Base-by-base conservation (phyloP, 2,888 invertebrate species). In the Troides aeacus region DNA sequence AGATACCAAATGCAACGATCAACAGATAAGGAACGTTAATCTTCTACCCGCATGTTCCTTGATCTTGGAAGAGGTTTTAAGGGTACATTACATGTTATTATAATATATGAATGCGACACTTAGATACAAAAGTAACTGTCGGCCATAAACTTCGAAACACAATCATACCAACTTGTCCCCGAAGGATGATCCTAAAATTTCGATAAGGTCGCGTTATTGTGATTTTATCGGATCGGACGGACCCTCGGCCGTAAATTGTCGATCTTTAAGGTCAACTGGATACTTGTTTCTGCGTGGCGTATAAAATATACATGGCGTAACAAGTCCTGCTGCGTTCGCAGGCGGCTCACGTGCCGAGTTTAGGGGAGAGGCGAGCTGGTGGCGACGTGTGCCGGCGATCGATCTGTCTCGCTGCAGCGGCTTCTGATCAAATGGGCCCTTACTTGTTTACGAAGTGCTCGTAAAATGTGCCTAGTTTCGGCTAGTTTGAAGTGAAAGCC, bases 201-300 rank as follows among this genome's bases (percentile, higher is more conserved):
- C 63, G 62, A 70, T 70, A 66, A 62, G 65, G 42, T 66, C 69
- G 61, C 62, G 66, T 70, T 66, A 70, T 70, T 70, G 58, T 62
- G 66, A 70, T 70, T 66, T 70, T 70, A 70, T 70, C 70, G 63
- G 63, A 66, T 70, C 66, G 23, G 62, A 36, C 66, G 24, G 70
- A 46, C 42, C 56, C 64, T 30, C 59, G 23, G 42, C 57, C 69
- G 62, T 70, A 70, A 70, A 70, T 70, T 70, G 63, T 50, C 66
- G 66, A 59, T 70, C 66, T 66, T 69, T 70, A 63, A 70, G 66
- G 66, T 66, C 70, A 70, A 66, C 62, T 50, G 70, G 66, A 66
- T 66, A 70, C 66, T 70, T 66, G 66, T 66, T 70, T 70, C 66
- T 58, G 56, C 46, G 58, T 62, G 12, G 65, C 62, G 58, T 58